A percentile compares a stretch with the other conserved stretches of the same genome.
These are phyloP conservation scores for Nephrocerus scutellatus DNA, from an alignment of 2,888 invertebrate species.

Conservation along the genomic window DNA sequence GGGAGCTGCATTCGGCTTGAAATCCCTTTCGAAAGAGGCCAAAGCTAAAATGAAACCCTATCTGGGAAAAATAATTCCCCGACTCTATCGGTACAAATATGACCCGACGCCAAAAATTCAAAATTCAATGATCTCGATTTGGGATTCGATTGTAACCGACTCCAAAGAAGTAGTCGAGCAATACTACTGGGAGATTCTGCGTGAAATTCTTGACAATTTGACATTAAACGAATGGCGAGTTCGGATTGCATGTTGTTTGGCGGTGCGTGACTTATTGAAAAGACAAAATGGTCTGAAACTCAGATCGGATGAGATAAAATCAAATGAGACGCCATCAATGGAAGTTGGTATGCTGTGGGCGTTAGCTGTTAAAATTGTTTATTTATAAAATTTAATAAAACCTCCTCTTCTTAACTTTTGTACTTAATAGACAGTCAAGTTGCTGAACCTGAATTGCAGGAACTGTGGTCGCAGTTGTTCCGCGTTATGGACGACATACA, in stretches of 20 bases:
- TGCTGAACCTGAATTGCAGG: slow-evolving; percentile 44
- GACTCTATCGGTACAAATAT: slow-evolving; percentile 74
- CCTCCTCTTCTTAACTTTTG: neutral
- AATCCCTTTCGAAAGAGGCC: slow-evolving; percentile 76
- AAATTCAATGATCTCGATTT: slow-evolving; percentile 88
- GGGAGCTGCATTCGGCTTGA: slow-evolving; percentile 91
- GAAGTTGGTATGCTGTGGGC: slow-evolving; percentile 20
- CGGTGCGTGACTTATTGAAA: slow-evolving; percentile 75
- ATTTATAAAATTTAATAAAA: too few relatives aligned
- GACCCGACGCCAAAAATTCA: slow-evolving; percentile 90
- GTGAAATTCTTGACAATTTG: slow-evolving; percentile 72
- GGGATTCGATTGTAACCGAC: slow-evolving; percentile 83
- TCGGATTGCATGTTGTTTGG: slow-evolving; percentile 84
- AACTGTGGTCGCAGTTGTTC: slow-evolving; percentile 70
- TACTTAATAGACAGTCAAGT: slow-evolving; percentile 25
- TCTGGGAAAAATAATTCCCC: slow-evolving; percentile 78
- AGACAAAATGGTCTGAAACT: slow-evolving; percentile 48
- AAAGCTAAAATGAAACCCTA: slow-evolving; percentile 76
- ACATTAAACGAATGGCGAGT: slow-evolving; percentile 83
- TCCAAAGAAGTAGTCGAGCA: slow-evolving; percentile 68
- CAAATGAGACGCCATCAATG: slow-evolving; percentile 2
- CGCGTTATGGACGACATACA: slow-evolving; percentile 93
- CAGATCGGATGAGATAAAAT: slow-evolving; percentile 35
- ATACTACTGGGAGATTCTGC: slow-evolving; percentile 51
- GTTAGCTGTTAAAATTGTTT: too few relatives aligned